Conservation (phyloP, 2,113 vertebrate genomes). For the Amia ocellicauda region DNA sequence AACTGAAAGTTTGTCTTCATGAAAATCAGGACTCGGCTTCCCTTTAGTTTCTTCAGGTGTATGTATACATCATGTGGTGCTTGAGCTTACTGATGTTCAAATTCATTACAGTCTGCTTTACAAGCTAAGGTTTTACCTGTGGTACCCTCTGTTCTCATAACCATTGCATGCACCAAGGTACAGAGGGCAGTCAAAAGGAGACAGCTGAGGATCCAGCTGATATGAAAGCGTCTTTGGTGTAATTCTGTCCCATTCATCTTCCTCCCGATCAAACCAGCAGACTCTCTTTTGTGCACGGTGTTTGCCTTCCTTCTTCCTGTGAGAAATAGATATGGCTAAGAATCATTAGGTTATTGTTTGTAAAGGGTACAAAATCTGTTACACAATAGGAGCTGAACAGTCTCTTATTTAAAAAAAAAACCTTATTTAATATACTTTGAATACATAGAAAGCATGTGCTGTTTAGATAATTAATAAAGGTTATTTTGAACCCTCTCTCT, state of each 20-base stretch:
- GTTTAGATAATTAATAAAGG: too few relatives aligned
- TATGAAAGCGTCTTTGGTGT: constrained; percentile 65
- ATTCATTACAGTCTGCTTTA: too few relatives aligned
- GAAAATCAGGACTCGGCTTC: too few relatives aligned
- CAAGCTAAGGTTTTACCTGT: constrained; percentile 51
- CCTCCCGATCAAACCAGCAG: constrained; percentile 64
- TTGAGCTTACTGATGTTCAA: too few relatives aligned
- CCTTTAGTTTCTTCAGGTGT: too few relatives aligned
- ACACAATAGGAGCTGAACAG: too few relatives aligned
- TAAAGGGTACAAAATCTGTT: not conserved
- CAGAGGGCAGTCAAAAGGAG: constrained; percentile 50
- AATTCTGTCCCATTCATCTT: constrained; percentile 59
- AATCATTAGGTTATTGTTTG: too few relatives aligned
- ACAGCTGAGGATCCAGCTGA: constrained; percentile 53
- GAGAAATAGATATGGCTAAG: too few relatives aligned
- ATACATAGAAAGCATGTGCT: not conserved
- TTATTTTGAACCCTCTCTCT: too few relatives aligned
- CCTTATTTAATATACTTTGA: not conserved
- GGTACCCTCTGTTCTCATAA: constrained; percentile 66
- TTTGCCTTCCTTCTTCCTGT: constrained; percentile 52
- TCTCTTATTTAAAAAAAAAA: not conserved
- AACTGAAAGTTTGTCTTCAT: too few relatives aligned
- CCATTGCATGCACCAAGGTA: constrained; percentile 54
- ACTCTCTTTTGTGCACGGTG: constrained; percentile 41
- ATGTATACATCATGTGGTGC: too few relatives aligned